Evolutionary conservation across 2,888 invertebrate genomes (phyloP), one percentile per base, ranked within the genome.

Genomic region (Eubasilissa splendida): DNA sequence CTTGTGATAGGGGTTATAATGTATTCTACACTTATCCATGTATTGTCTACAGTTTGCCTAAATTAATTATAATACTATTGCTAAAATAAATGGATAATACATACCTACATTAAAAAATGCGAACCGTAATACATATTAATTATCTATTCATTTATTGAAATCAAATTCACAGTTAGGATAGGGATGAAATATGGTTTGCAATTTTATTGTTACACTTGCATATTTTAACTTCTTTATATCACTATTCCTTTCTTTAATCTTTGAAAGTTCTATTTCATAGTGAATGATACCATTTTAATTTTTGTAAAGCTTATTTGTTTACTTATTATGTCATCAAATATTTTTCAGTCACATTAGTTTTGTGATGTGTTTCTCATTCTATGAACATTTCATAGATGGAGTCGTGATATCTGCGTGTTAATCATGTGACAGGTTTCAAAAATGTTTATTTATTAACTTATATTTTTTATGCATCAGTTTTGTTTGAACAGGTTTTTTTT

Each of bases 1-100:
- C 50, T 75, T 75, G 75, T 75, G 75, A 75, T 75, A 59, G 75
- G 60, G 75, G 60, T 22, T 60, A 60, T 60, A 22, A 60, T 60
- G 58, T 58, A 58, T n/a, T 59, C 59, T 14, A 59, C 14, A 59
- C 12, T 60, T 60, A 8, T 60, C n/a, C 22, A n/a, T n/a, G 14
- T 52, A 52, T n/a, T 42, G 50, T n/a, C 66, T 42, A 66, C 33
- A 66, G n/a, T 66, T 50, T 66, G 66, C 66, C 66, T 66, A 53
- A 68, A 52, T 68, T 68, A 14, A n/a, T 9, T 60, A 60, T n/a
- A n/a, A 22, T 60, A 60, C 22, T 60, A 9, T 60, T 42, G 42
- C 42, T 42, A 42, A 42, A n/a, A 60, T 22, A n/a, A 60, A 60
- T 22, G n/a, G 22, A n/a, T 14, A 60, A n/a, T n/a, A 9, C 9